Evolutionary conservation across 1,140 invertebrate genomes (phyloP).

Genomic region (Ectropis grisescens): DNA sequence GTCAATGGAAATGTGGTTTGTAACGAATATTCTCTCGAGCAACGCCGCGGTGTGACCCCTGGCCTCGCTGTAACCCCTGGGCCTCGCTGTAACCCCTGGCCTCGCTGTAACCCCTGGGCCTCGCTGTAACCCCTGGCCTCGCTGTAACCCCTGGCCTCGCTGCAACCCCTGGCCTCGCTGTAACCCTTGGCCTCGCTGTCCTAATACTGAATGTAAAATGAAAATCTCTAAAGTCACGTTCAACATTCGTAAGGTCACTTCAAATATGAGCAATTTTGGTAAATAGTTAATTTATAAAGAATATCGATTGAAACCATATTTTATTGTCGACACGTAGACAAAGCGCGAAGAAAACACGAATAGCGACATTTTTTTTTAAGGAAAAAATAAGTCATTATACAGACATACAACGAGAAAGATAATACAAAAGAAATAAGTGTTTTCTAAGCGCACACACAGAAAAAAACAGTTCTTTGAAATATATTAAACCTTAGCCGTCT

Average conservation of each 20-base stretch:
- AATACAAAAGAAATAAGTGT: neutral
- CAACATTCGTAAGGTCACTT: slow-evolving; percentile 13
- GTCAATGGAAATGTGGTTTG: neutral
- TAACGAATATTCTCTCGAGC: no score
- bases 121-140: neutral
- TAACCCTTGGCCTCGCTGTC: neutral
- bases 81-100: no score
- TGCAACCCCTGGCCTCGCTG: neutral
- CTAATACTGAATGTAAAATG: no score
- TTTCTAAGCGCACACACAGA: neutral
- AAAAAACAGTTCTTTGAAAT: neutral
- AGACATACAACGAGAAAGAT: neutral
- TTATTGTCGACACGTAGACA: neutral
- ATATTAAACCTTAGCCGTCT: neutral
- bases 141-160: neutral
- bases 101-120: neutral
- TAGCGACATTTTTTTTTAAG: neutral
- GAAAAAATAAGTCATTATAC: neutral
- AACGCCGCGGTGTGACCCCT: no score
- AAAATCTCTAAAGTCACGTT: no score
- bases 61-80: neutral
- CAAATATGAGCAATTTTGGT: slow-evolving; percentile 11
- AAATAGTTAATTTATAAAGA: no score
- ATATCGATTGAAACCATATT: no score
- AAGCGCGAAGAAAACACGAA: neutral